Percentiles rank a stretch among this genome's conserved stretches.
Evolutionary conservation across 1,140 invertebrate species (phyloP).

Genomic region (Neuroterus valhalla): DNA sequence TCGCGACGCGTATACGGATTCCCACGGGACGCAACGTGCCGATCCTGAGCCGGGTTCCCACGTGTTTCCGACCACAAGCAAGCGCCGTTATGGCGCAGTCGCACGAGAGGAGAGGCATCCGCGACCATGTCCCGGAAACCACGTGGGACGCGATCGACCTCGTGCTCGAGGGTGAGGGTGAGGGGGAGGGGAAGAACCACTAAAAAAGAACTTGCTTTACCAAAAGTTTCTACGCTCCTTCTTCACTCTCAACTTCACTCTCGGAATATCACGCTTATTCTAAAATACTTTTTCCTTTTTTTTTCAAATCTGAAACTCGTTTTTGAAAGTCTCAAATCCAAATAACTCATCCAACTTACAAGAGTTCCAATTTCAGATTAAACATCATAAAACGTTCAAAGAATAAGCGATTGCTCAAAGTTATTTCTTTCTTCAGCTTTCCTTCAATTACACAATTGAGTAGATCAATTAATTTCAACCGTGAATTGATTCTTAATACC

Average conservation of each 20-base stretch:
- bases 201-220: slow-evolving; percentile 31
- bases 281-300: no score
- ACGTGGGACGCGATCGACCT: slow-evolving; percentile 43
- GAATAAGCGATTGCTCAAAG: no score
- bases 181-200: slow-evolving; percentile 41
- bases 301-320: no score
- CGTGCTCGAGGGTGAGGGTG: slow-evolving; percentile 36
- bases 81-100: slow-evolving; percentile 61
- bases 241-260: slow-evolving; percentile 4
- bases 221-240: slow-evolving; percentile 6
- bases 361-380: no score
- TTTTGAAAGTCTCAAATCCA: no score
- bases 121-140: slow-evolving; percentile 53
- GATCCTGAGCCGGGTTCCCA: slow-evolving; percentile 63
- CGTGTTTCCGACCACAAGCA: slow-evolving; percentile 65
- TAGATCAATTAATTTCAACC: no score
- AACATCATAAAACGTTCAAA: no score
- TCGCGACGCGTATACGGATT: slow-evolving; percentile 57
- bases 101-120: slow-evolving; percentile 51
- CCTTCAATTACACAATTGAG: no score
- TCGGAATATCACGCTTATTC: neutral
- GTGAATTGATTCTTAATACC: no score
- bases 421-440: no score
- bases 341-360: no score
- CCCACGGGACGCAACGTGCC: slow-evolving; percentile 62